Percentiles rank a stretch among this genome's conserved stretches.
Conservation (phyloP, 2,797 vertebrate species). For the Sebastes taczanowskii region DNA sequence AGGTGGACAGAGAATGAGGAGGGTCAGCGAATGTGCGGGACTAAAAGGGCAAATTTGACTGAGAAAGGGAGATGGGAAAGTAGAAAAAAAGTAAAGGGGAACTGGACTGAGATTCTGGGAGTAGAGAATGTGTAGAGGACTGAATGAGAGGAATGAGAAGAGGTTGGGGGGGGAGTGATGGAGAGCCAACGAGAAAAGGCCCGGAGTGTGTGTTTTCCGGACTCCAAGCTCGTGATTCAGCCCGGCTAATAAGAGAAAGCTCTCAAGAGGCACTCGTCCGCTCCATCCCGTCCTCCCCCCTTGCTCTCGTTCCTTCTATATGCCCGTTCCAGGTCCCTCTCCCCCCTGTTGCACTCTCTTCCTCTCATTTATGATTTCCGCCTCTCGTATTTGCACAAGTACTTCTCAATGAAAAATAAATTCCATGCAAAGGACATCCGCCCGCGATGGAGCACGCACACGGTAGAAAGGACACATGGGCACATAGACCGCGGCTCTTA, state of each 20-base stretch:
- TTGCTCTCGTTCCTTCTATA: conserved; percentile 61
- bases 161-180: conserved; percentile 26
- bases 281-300: conserved; percentile 62
- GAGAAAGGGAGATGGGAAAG: conserved; percentile 36
- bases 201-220: conserved; percentile 64
- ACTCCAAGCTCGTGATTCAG: conserved; percentile 69
- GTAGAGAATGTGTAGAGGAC: conserved; percentile 48
- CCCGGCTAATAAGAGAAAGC: conserved; percentile 77
- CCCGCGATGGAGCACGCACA: conserved; percentile 35
- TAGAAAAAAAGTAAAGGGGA: conserved; percentile 17
- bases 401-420: conserved; percentile 79
- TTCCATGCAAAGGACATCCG: conserved; percentile 73
- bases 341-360: conserved; percentile 58
- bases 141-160: conserved; percentile 57
- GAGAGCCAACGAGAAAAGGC: conserved; percentile 41
- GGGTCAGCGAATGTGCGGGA: conserved; percentile 14
- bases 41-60: conserved; percentile 35
- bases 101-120: conserved; percentile 28
- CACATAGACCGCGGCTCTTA: conserved; percentile 30
- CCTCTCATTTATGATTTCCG: conserved; percentile 75
- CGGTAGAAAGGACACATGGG: conserved; percentile 51
- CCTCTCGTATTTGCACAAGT: conserved; percentile 78
- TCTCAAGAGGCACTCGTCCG: conserved; percentile 76
- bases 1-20: conserved; percentile 8
- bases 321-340: conserved; percentile 62